Conservation (phyloP, 1,140 invertebrate species). For the Pseudoatta argentina region DNA sequence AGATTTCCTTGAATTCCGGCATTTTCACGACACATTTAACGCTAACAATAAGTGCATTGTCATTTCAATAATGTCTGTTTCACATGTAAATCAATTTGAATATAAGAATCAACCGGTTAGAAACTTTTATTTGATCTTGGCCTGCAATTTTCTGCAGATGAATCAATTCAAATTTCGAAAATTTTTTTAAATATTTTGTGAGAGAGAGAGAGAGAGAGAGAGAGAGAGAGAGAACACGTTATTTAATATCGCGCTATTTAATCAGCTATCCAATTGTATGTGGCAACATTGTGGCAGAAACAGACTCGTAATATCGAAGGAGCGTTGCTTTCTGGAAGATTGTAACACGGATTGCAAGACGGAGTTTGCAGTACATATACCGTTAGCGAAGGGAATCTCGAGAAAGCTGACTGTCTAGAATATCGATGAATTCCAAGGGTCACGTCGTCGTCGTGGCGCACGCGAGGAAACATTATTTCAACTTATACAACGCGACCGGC, state of each 20-base stretch:
- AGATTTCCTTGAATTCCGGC: neutral
- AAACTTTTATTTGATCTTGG: neutral
- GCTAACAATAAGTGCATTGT: neutral
- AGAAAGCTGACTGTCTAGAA: slow-evolving; percentile 58
- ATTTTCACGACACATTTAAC: slow-evolving; percentile 25
- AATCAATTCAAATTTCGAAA: neutral
- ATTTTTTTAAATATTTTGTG: neutral
- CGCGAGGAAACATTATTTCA: slow-evolving; percentile 57
- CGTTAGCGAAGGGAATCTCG: slow-evolving; percentile 55
- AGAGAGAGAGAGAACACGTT: no score
- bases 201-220: neutral
- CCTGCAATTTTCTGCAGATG: neutral
- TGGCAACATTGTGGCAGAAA: neutral
- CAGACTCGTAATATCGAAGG: slow-evolving; percentile 12
- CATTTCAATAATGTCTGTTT: neutral
- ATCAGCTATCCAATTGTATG: neutral
- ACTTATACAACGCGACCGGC: slow-evolving; percentile 32
- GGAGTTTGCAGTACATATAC: slow-evolving; percentile 36
- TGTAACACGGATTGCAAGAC: slow-evolving; percentile 17
- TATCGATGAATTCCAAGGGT: slow-evolving; percentile 56
- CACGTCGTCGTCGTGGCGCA: slow-evolving; percentile 27
- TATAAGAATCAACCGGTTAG: neutral
- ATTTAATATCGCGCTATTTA: slow-evolving; percentile 38
- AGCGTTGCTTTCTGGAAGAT: neutral
- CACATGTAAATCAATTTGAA: neutral